These are phyloP conservation scores for Nycticebus coucang DNA, from an alignment of 2,113 vertebrate species.

Conservation along the genomic window DNA sequence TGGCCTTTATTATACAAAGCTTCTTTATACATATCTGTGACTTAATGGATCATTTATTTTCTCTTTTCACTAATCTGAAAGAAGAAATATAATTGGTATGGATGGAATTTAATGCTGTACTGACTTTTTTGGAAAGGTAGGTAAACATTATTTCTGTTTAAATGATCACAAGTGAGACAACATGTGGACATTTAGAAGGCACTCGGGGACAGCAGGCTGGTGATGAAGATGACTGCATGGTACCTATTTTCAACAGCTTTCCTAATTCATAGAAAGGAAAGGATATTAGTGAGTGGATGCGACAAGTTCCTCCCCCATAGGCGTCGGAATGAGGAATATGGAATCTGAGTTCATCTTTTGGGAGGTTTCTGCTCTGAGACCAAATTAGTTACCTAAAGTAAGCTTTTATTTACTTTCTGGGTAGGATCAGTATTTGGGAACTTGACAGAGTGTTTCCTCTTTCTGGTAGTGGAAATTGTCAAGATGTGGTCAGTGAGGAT, in stretches of 20 bases:
- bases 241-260: background rate
- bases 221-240: background rate
- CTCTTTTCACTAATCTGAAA: background rate
- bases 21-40: background rate
- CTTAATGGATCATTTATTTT: background rate
- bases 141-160: background rate
- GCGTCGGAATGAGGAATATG: too few relatives aligned
- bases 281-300: too few relatives aligned
- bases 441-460: background rate
- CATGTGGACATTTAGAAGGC: background rate
- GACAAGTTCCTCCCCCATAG: background rate
- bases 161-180: background rate
- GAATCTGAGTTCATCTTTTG: background rate
- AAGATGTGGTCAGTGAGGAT: accelerated
- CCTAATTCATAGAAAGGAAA: background rate
- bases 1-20: background rate
- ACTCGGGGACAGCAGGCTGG: background rate
- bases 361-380: background rate
- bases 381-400: background rate
- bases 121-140: background rate
- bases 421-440: background rate
- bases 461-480: background rate
- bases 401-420: background rate
- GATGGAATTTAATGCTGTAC: background rate
- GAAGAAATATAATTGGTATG: background rate